A percentile compares a stretch with the other conserved stretches of the same genome.
These are phyloP conservation scores for Prunella himalayana DNA, from an alignment of 2,113 vertebrate species.

Conservation along the genomic window DNA sequence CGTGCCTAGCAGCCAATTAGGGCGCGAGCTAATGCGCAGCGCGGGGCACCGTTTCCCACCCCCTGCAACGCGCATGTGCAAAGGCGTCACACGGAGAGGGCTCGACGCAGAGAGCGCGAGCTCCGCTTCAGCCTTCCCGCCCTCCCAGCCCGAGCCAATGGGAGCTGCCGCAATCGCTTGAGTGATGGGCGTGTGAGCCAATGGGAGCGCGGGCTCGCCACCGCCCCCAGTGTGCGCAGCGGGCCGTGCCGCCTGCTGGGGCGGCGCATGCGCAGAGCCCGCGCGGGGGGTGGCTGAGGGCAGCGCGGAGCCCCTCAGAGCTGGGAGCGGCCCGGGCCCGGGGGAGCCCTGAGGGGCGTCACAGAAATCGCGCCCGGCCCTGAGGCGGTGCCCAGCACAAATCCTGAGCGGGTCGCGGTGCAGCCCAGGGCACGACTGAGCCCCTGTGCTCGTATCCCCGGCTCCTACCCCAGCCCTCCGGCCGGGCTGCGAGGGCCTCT, in stretches of 20 bases:
- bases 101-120: neutral
- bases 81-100: rapidly evolving
- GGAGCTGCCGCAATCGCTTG: rapidly evolving
- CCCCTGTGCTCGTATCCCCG: too few relatives aligned
- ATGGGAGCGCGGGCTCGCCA: neutral
- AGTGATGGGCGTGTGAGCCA: neutral
- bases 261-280: neutral
- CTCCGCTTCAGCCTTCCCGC: neutral
- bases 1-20: neutral
- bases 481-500: neutral
- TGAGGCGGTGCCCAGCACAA: too few relatives aligned
- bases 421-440: neutral
- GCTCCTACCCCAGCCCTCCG: neutral
- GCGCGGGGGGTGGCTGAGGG: too few relatives aligned
- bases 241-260: too few relatives aligned
- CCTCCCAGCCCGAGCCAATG: neutral
- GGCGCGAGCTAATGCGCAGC: neutral
- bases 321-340: rapidly evolving
- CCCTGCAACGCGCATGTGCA: neutral
- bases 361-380: rapidly evolving
- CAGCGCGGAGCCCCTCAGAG: rapidly evolving
- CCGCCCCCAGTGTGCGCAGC: rapidly evolving
- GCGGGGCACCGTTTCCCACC: rapidly evolving
- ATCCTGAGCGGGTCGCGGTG: rapidly evolving
- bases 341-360: rapidly evolving